Conservation (phyloP, 2,113 vertebrate genomes). For the Vidua macroura region DNA sequence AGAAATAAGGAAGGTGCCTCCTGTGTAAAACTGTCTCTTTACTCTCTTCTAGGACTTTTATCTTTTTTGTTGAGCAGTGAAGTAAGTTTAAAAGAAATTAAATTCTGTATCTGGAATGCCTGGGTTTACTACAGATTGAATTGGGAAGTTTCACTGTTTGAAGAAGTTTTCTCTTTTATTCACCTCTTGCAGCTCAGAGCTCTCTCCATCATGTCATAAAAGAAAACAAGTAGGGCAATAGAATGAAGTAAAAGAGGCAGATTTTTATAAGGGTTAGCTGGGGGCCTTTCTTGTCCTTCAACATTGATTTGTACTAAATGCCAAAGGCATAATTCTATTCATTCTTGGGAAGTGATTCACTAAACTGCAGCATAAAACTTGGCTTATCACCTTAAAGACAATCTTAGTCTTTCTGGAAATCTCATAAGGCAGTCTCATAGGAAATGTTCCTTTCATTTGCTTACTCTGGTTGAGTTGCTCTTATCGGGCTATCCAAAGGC, state of each 20-base stretch:
- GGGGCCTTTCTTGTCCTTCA: constrained; percentile 44
- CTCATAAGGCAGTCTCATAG: neutral
- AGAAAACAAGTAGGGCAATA: constrained; percentile 29
- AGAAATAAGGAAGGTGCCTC: neutral
- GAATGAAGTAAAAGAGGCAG: neutral
- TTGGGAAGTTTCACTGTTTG: constrained; percentile 3
- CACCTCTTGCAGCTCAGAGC: constrained; percentile 13
- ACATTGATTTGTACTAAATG: constrained; percentile 55
- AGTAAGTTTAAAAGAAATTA: constrained; percentile 14
- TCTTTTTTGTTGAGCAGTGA: neutral
- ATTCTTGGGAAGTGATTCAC: constrained; percentile 42
- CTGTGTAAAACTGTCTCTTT: neutral
- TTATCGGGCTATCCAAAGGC: neutral
- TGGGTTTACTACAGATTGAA: neutral
- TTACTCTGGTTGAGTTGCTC: neutral
- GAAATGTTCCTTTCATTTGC: constrained; percentile 28
- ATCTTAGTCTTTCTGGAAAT: neutral
- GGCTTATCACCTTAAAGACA: constrained; percentile 53
- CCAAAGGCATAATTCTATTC: constrained; percentile 37
- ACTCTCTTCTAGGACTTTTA: neutral
- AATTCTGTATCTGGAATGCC: neutral
- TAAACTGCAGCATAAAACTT: constrained; percentile 41
- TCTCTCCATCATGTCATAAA: constrained; percentile 22
- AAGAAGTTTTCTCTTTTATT: constrained; percentile 34
- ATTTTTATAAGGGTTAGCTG: constrained; percentile 37